phyloP scores from a whole-genome alignment of 2,113 vertebrate genomes.

The Rafetus swinhoei region DNA sequence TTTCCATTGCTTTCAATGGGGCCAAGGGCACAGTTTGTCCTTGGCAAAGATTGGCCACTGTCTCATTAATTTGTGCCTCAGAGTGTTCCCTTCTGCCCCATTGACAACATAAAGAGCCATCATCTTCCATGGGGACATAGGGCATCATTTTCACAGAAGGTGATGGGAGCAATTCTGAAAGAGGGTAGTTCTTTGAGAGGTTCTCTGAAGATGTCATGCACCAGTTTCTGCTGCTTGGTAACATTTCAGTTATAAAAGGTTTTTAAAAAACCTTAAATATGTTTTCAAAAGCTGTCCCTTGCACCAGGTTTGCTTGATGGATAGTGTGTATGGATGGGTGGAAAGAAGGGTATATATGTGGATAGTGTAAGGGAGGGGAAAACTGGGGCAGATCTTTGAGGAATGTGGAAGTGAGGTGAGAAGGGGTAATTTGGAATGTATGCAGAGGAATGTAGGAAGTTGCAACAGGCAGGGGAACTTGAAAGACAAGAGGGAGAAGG shows the following conservation, averaged over 20 bases:
- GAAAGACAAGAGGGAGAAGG: not conserved
- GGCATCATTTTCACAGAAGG: not conserved
- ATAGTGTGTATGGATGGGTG: not conserved
- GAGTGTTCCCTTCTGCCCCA: not conserved
- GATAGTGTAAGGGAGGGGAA: not conserved
- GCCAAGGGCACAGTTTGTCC: not conserved
- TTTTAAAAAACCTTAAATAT: not conserved
- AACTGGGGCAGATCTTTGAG: not conserved
- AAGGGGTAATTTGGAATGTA: not conserved
- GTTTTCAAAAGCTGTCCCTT: not conserved
- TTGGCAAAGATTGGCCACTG: not conserved
- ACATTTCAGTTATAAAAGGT: not conserved
- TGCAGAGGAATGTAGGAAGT: not conserved
- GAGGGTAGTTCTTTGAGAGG: not conserved
- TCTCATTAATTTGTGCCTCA: not conserved
- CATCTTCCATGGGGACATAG: not conserved
- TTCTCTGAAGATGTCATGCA: not conserved
- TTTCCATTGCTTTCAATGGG: not conserved
- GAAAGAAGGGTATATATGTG: not conserved
- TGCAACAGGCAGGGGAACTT: not conserved
- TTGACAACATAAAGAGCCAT: not conserved
- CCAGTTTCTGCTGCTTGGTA: not conserved
- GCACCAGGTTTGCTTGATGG: not conserved
- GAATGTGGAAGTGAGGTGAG: not conserved
- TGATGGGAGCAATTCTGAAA: not conserved